Evolutionary conservation across 2,888 invertebrate genomes (phyloP).

Genomic region (Ormyrus rosae): DNA sequence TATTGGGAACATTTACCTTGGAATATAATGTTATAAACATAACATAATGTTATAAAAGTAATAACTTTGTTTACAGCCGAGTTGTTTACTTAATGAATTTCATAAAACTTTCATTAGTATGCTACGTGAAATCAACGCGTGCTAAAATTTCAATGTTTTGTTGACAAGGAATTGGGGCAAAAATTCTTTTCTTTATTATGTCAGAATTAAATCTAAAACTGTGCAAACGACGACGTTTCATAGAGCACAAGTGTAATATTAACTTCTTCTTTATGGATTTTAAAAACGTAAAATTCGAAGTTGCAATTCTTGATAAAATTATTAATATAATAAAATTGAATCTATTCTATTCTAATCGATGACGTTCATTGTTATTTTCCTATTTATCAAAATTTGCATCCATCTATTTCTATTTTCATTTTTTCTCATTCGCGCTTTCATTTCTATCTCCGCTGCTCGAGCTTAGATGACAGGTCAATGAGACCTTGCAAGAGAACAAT

Average conservation of each 20-base stretch:
- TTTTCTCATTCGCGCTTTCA: slow-evolving; percentile 3
- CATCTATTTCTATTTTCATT: neutral
- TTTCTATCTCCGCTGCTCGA: neutral
- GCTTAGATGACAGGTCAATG: neutral
- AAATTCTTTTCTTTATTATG: neutral
- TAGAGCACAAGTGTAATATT: no score
- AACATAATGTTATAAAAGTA: neutral
- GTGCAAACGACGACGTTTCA: no score
- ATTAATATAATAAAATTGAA: no score
- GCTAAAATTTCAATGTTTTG: no score
- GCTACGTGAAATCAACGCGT: neutral
- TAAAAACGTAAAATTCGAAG: no score
- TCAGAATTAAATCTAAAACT: no score
- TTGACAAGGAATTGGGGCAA: neutral
- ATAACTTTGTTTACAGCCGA: neutral
- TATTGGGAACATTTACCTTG: neutral
- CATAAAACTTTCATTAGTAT: neutral
- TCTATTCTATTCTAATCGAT: neutral
- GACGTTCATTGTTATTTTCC: neutral
- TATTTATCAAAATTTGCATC: neutral
- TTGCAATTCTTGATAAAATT: no score
- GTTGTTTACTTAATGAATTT: neutral
- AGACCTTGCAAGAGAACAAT: slow-evolving; percentile 15
- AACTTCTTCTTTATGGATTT: no score
- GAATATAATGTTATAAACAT: neutral